A percentile compares a stretch with the other conserved stretches of the same genome.
Evolutionary conservation across 2,888 invertebrate species (phyloP).

Genomic region (Cephus pulcher): DNA sequence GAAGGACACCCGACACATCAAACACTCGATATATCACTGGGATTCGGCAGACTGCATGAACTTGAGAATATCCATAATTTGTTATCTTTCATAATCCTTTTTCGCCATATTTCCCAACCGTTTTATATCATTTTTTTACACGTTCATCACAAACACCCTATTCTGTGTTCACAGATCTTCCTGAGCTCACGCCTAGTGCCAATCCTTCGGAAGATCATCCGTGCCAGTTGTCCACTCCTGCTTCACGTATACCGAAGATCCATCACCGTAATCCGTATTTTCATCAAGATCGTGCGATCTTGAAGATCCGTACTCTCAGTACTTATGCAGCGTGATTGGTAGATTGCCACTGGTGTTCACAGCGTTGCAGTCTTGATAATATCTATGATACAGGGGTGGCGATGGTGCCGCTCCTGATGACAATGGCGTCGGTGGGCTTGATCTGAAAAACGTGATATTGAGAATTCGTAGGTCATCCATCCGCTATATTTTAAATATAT

Average conservation of each 20-base stretch:
- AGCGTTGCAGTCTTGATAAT: constrained; percentile 64
- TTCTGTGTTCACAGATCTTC: not conserved
- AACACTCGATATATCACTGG: too few species aligned
- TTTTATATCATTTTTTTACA: too few species aligned
- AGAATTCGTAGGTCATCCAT: too few species aligned
- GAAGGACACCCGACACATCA: too few species aligned
- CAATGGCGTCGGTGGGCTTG: constrained; percentile 62
- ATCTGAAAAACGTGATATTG: constrained; percentile 41
- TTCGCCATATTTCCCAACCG: too few species aligned
- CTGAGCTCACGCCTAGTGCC: constrained; percentile 42
- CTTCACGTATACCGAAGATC: constrained; percentile 59
- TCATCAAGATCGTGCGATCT: constrained; percentile 58
- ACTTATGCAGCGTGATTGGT: constrained; percentile 64
- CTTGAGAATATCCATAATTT: too few species aligned
- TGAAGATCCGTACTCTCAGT: constrained; percentile 65
- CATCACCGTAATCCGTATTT: constrained; percentile 43
- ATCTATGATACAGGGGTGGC: constrained; percentile 59
- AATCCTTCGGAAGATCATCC: constrained; percentile 58
- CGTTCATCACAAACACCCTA: too few species aligned
- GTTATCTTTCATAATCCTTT: too few species aligned
- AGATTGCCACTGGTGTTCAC: constrained; percentile 62
- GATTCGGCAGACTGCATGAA: too few species aligned
- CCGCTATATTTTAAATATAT: too few species aligned
- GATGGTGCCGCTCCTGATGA: constrained; percentile 61
- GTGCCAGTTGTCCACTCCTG: constrained; percentile 56